Evolutionary conservation across 53 echinoderm and acorn worm genomes (phyloP), one percentile per base, ranked within the genome.

Genomic region (Henricia sp.): DNA sequence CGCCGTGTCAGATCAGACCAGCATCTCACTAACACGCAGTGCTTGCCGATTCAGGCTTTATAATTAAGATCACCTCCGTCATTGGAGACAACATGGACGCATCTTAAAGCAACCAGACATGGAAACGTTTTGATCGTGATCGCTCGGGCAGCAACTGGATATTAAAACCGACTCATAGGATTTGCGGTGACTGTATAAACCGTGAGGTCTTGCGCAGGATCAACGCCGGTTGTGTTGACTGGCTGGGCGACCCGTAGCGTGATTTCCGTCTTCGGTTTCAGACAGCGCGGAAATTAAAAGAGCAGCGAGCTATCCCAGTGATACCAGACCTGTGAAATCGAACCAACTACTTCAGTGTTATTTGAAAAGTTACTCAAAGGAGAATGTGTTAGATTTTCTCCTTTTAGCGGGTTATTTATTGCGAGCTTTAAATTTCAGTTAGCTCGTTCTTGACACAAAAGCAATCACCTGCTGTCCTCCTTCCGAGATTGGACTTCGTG

Each of bases 201-300:
- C 11, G 28, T 30, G 0, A 16, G 33, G 21, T 56, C 62, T 60
- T 60, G 62, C n/a, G 29, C 14, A 34, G 3, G 30, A 19, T 32
- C 20, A 20, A 34, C 29, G 32, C 14, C 3, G 14, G 24, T 60
- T 60, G 1, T 10, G 62, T 32, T 32, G 62, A 30, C 30, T 37
- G n/a, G 39, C 39, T n/a, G 10, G 37, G 9, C 67, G 6, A 16
- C 35, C 9, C 37, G 37, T 23, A 40, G 32, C 20, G 23, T 37
- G 37, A 38, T 1, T 19, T 37, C 37, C 32, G 14, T n/a, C 67
- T 20, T 36, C 39, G 32, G 19, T 67, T 67, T 37, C 17, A 2
- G 11, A n/a, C n/a, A 1, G 6, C 33, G 17, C 67, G 67, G 67
- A 67, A 38, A 67, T 67, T 67, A 40, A 67, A 67, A 29, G 17